Evolutionary conservation across 1,140 invertebrate genomes (phyloP).

Genomic region (Ganaspis sp.): DNA sequence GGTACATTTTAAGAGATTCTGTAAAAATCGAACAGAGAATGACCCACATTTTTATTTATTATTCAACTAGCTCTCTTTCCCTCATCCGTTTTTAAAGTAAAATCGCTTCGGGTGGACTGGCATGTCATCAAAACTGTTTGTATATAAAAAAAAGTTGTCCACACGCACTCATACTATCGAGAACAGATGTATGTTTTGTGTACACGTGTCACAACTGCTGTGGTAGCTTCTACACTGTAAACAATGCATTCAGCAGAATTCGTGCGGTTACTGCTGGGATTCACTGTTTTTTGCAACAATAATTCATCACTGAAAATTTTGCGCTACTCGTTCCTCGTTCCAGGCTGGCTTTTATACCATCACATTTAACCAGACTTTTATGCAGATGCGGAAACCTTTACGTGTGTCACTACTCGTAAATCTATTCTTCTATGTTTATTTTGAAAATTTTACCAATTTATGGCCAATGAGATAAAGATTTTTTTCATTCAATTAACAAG

Average conservation of each 20-base stretch:
- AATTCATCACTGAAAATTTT: slow-evolving; percentile 27
- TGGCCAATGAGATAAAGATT: no score
- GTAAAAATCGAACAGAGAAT: background rate
- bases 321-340: background rate
- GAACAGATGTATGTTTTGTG: slow-evolving; percentile 4
- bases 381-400: background rate
- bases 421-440: background rate
- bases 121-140: slow-evolving; percentile 2
- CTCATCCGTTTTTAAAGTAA: background rate
- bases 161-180: background rate
- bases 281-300: background rate
- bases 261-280: background rate
- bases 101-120: slow-evolving; percentile 4
- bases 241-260: slow-evolving; percentile 24
- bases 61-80: slow-evolving; percentile 5
- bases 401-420: background rate
- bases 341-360: background rate
- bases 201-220: background rate
- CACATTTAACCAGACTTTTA: background rate
- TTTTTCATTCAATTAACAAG: no score
- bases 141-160: slow-evolving; percentile 23
- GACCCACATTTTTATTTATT: slow-evolving; percentile 25
- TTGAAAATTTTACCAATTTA: background rate
- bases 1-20: background rate
- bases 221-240: background rate